Base-by-base conservation (phyloP, 2,797 vertebrate species). In the Poeciliopsis infans region DNA sequence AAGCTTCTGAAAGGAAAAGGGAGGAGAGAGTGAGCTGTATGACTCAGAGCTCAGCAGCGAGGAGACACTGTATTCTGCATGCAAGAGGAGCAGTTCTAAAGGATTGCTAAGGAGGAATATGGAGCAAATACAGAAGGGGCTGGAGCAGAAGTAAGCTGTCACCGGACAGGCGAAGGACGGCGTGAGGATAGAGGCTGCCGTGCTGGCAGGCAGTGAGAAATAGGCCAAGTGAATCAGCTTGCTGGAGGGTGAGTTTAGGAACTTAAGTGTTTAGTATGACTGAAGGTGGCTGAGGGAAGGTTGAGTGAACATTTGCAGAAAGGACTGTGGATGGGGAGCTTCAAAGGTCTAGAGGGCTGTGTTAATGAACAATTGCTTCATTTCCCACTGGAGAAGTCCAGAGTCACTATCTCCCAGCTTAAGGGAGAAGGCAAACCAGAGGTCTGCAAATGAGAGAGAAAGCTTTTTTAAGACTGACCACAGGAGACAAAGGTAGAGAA, bases 11-110 rank as follows among this genome's bases (percentile, higher is more conserved):
- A 86, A 92, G 81, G 75, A 86, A 87, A 85, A 86, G 85, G 87
- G 87, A 87, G 90, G 90, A 88, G 83, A 89, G 83, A 89, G 86
- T 88, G 85, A 87, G 84, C 79, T 55, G 90, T 79, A 85, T 92
- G 92, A 93, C 74, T 94, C 93, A 93, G 88, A 90, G 85, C 89
- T 84, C 84, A 86, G 88, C 87, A 87, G 87, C 74, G 46, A 70
- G 72, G 79, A 83, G 78, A 70, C 77, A 66, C 57, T 77, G 85
- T 76, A 76, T 88, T 92, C 81, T 85, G 90, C 81, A 86, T 87
- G 86, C 82, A 82, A 82, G 85, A 89, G 74, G 79, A 74, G 85
- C 86, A 64, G 43, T 87, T 85, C 79, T 41, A 66, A 83, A 86
- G 78, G 84, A 83, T 76, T 76, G 80, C 80, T 82, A 81, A 85